Evolutionary conservation across 2,113 vertebrate genomes (phyloP), one percentile per base, ranked within the genome.

Genomic region (Saguinus imperator): DNA sequence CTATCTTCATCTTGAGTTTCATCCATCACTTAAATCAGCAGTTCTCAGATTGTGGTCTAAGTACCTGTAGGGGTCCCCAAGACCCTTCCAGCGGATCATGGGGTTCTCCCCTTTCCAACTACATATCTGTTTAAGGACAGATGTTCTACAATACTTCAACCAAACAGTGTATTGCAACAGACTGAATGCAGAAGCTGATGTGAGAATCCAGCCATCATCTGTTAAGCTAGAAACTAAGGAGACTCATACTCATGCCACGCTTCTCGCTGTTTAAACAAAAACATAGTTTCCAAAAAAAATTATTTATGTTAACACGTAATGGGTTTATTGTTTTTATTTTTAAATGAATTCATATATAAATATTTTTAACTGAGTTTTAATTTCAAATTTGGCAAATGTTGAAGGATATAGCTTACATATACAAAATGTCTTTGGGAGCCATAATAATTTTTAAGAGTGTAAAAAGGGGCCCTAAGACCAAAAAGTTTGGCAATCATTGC

Each of bases 61-160:
- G 29, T n/a, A 37, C 27, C 6, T 18, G 20, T 32, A n/a, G n/a
- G 2, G 4, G 35, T 29, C 23, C 68, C 85, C 50, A 73, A 21
- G 50, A 40, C 10, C 16, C 17, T 55, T 40, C 10, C 25, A 55
- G 50, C n/a, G 10, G 10, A n/a, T 77, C 8, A 5, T 0, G 0
- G 57, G 68, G 70, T 20, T 35, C 45, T 37, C 18, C 8, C 40
- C 37, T 58, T 57, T 45, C 70, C 70, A 37, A 17, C 40, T n/a
- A 14, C 23, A 0, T 12, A 61, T 32, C 32, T 84, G 6, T 5
- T 25, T n/a, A 10, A 61, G 40, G 23, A 8, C 3, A 5, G 13
- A 11, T 7, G 11, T 18, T n/a, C 40, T 7, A 21, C 40, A 52
- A 72, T 52, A 52, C 9, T 52, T 18, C 84, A 37, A 27, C 23